These are phyloP conservation scores for Cottoperca gobio DNA, from an alignment of 2,797 vertebrate species.

Conservation along the genomic window DNA sequence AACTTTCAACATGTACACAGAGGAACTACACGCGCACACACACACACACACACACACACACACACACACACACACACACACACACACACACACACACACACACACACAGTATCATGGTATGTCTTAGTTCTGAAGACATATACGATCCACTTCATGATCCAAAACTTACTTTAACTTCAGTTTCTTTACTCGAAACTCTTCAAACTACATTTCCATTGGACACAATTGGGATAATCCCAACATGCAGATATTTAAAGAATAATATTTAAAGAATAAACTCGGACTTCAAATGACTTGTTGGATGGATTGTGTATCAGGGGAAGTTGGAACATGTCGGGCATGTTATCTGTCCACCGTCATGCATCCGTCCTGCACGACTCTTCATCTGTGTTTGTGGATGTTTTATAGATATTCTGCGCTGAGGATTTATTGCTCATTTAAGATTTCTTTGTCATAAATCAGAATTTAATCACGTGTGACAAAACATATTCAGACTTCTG, in stretches of 20 bases:
- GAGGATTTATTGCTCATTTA: neutral
- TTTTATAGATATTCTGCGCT: neutral
- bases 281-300: conserved; percentile 54
- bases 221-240: neutral
- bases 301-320: conserved; percentile 23
- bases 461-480: neutral
- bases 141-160: neutral
- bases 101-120: neutral
- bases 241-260: neutral
- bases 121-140: neutral
- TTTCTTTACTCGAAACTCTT: neutral
- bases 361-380: conserved; percentile 61
- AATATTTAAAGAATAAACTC: neutral
- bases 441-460: neutral
- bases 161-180: neutral
- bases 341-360: conserved; percentile 38
- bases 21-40: no score
- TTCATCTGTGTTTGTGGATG: conserved; percentile 8
- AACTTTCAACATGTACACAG: no score
- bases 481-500: neutral
- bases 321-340: conserved; percentile 12
- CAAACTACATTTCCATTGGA: neutral
- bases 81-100: no score
- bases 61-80: no score
- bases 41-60: no score